Percentiles rank a stretch among this genome's conserved stretches.
Conservation (phyloP, 2,797 vertebrate genomes). For the Fistularia commersonii region DNA sequence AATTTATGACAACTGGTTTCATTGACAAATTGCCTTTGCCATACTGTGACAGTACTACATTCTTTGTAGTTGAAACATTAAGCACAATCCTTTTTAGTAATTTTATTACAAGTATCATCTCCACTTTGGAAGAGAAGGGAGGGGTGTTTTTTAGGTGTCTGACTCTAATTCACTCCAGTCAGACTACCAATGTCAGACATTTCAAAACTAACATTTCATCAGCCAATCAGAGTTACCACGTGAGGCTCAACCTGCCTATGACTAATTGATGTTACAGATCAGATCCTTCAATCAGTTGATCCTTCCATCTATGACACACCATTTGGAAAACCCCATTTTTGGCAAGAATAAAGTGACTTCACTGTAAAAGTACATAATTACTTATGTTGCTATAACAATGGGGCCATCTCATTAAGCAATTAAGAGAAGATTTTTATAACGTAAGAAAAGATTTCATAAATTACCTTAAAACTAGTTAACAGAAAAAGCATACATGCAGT, state of each 20-base stretch:
- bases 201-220: slow-evolving; percentile 9
- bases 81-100: slow-evolving; percentile 51
- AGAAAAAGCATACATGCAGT: slow-evolving; percentile 15
- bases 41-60: slow-evolving; percentile 29
- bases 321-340: slow-evolving; percentile 22
- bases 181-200: neutral
- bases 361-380: slow-evolving; percentile 37
- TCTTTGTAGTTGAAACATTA: slow-evolving; percentile 33
- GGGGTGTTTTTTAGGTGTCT: slow-evolving; percentile 7
- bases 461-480: slow-evolving; percentile 37
- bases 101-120: slow-evolving; percentile 22
- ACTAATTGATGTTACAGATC: slow-evolving; percentile 11
- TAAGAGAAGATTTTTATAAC: slow-evolving; percentile 15
- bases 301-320: slow-evolving; percentile 16
- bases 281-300: slow-evolving; percentile 14
- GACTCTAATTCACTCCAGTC: slow-evolving; percentile 1
- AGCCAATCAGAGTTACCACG: slow-evolving; percentile 6
- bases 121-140: neutral
- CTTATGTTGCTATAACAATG: slow-evolving; percentile 5
- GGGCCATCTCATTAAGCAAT: slow-evolving; percentile 17
- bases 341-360: slow-evolving; percentile 45
- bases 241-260: slow-evolving; percentile 17
- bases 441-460: too few species aligned
- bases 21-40: slow-evolving; percentile 4
- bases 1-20: neutral